Conservation (phyloP, 2,888 invertebrate genomes). For the Erebia ligea region DNA sequence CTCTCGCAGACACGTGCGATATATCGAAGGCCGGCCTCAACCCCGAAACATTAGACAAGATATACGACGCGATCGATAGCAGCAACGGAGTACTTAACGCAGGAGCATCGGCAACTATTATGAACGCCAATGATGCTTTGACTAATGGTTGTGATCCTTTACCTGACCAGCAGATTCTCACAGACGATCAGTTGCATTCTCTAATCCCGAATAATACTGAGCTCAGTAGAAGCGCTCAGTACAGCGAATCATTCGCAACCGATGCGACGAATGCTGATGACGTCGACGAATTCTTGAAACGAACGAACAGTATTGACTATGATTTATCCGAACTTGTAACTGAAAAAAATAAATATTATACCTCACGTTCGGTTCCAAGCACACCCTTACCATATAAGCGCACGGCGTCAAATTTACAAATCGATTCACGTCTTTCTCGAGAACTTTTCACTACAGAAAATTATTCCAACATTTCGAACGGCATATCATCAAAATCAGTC, state of each 20-base stretch:
- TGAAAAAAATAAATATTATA: conserved; percentile 73
- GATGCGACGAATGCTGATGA: conserved; percentile 59
- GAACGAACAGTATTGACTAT: conserved; percentile 75
- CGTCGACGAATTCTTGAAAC: conserved; percentile 74
- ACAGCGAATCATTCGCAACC: conserved; percentile 62
- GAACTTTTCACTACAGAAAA: conserved; percentile 64
- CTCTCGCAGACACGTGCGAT: conserved; percentile 83
- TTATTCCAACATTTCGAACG: conserved; percentile 66
- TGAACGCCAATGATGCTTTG: conserved; percentile 62
- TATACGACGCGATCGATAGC: conserved; percentile 85
- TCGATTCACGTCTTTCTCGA: conserved; percentile 68
- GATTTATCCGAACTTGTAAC: conserved; percentile 67
- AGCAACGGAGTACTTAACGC: conserved; percentile 73
- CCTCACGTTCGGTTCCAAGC: conserved; percentile 87
- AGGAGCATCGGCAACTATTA: conserved; percentile 56
- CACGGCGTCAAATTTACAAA: conserved; percentile 64
- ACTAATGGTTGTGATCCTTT: conserved; percentile 71
- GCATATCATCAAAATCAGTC: conserved; percentile 88
- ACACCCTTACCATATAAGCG: conserved; percentile 85
- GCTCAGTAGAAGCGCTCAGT: conserved; percentile 56
- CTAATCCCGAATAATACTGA: conserved; percentile 71
- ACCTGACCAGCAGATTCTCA: conserved; percentile 66
- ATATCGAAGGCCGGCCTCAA: conserved; percentile 78
- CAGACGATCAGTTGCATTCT: conserved; percentile 67
- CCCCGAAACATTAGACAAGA: conserved; percentile 85